Evolutionary conservation across 92 coral and sea anemone species (phyloP).

Genomic region (Heteractis magnifica): DNA sequence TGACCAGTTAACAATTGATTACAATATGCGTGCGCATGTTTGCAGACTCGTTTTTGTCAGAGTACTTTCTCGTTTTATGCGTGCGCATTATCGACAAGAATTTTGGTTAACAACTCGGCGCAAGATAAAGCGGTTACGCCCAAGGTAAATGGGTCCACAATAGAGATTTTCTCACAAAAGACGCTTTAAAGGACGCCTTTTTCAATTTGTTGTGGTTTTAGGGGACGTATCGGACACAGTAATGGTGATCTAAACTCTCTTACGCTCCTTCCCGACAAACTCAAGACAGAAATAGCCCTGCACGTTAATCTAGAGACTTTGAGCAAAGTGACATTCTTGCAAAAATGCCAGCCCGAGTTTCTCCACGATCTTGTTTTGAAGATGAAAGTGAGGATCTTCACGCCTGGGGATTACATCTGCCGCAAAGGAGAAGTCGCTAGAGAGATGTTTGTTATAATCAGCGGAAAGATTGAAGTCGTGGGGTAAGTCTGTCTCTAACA

Average conservation of each 20-base stretch:
- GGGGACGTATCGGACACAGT: constrained; percentile 70
- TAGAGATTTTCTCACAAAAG: no score
- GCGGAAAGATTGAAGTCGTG: constrained; percentile 89
- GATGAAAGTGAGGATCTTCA: constrained; percentile 88
- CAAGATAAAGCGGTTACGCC: no score
- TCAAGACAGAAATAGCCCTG: constrained; percentile 93
- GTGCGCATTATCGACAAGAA: no score
- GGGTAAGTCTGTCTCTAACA: constrained; percentile 58
- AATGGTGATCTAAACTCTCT: constrained; percentile 90
- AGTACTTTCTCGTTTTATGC: no score
- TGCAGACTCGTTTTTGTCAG: no score
- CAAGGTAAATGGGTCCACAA: no score
- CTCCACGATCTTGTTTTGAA: constrained; percentile 85
- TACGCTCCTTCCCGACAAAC: constrained; percentile 88
- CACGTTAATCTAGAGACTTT: constrained; percentile 92
- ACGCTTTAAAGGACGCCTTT: no score
- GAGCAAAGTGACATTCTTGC: constrained; percentile 90
- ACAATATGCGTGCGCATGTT: no score
- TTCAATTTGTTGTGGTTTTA: not conserved
- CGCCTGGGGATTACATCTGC: constrained; percentile 95
- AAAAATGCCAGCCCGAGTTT: constrained; percentile 96
- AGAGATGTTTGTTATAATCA: constrained; percentile 94
- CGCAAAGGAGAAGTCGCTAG: constrained; percentile 90
- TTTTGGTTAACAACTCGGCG: no score
- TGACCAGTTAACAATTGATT: no score